Evolutionary conservation across 1,140 invertebrate species (phyloP).

Genomic region (Alviniconcha marisindica): DNA sequence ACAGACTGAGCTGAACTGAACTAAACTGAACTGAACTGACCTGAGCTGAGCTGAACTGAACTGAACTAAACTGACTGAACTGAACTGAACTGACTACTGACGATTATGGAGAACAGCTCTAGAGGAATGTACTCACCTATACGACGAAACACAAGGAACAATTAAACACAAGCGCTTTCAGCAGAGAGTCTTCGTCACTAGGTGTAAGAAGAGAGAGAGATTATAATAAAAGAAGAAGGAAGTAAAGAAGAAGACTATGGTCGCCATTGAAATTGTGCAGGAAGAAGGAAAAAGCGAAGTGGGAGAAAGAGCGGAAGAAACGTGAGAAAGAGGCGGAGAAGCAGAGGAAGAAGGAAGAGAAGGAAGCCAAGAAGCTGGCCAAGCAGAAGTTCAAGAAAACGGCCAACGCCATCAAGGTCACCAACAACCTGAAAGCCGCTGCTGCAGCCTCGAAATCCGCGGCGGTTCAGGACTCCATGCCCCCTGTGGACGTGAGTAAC

Average conservation of each 20-base stretch:
- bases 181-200: no score
- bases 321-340: conserved; percentile 27
- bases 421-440: not conserved
- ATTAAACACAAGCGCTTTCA: not conserved
- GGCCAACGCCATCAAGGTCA: not conserved
- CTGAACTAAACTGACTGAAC: no score
- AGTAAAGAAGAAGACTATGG: not conserved
- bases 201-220: not conserved
- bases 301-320: conserved; percentile 11
- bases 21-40: no score
- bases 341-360: conserved; percentile 26
- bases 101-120: not conserved
- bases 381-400: not conserved
- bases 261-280: not conserved
- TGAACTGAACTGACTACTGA: not conserved
- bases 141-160: not conserved
- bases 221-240: not conserved
- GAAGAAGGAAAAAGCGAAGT: conserved; percentile 1
- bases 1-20: no score
- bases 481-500: not conserved
- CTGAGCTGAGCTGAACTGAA: not conserved
- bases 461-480: not conserved
- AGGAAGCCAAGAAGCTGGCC: conserved; percentile 16
- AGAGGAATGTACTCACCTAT: not conserved
- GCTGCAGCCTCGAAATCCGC: not conserved